Evolutionary conservation across 2,797 vertebrate genomes (phyloP), one percentile per base, ranked within the genome.

Genomic region (Crenuchus spilurus): DNA sequence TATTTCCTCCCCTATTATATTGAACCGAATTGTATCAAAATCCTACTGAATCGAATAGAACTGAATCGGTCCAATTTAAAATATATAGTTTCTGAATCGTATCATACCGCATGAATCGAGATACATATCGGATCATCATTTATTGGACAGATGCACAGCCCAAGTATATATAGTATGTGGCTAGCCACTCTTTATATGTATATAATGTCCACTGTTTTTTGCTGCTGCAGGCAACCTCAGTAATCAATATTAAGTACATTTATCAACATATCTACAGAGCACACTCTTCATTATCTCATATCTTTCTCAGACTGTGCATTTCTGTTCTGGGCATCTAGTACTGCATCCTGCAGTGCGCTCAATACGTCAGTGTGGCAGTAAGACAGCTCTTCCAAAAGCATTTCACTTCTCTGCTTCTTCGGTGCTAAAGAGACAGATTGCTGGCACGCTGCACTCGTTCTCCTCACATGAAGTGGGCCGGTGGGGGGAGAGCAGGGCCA

Each of bases 381-480:
- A 79, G 61, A 51, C 42, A 28, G 55, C 49, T 8, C 61, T 52
- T 75, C 67, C 61, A 49, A 72, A 73, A 62, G 70, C 52, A 2
- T 16, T 61, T 71, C 70, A 65, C 48, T 48, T 78, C 65, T 44
- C 39, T 30, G 62, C 28, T 33, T 46, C 26, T 55, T 67, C n/a
- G 67, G 54, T 35, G 68, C 79, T 80, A 72, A 79, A 76, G 35
- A 72, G 79, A 77, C 77, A 79, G 74, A 72, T 74, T 81, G 77
- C 65, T 80, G 76, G 71, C 74, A 26, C 46, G 35, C 28, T 55
- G 44, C 31, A 49, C 44, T 71, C 18, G 28, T 30, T 60, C 69
- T 14, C 35, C 57, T 75, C 46, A 4, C 37, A 48, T 79, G 72
- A 77, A 77, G 72, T 54, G 62, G 64, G 69, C 63, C 77, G 33